Evolutionary conservation across 2,888 invertebrate genomes (phyloP).

Genomic region (Gonocerus acuteangulatus): DNA sequence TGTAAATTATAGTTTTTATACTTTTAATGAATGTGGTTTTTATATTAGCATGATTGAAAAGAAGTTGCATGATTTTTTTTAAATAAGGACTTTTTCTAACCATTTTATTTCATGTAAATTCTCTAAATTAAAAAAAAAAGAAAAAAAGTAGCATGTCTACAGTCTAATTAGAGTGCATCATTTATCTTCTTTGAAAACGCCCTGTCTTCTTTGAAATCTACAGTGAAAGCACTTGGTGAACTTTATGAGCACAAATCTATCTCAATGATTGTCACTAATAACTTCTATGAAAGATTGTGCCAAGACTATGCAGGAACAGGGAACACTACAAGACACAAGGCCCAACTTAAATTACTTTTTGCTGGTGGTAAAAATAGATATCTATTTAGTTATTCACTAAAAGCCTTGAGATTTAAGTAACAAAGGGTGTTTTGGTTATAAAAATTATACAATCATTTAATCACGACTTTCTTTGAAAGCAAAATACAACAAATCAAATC

Average conservation of each 20-base stretch:
- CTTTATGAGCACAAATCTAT: slow-evolving; percentile 17
- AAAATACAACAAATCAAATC: no score
- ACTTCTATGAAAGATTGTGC: slow-evolving; percentile 9
- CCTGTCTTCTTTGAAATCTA: slow-evolving; percentile 9
- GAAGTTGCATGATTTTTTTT: no score
- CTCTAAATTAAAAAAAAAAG: no score
- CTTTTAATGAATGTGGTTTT: not conserved
- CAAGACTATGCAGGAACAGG: slow-evolving; percentile 4
- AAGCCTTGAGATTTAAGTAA: no score
- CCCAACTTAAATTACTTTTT: not conserved
- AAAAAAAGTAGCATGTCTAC: no score
- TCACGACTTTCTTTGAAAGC: no score
- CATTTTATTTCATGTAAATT: no score
- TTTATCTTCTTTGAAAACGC: slow-evolving; percentile 8
- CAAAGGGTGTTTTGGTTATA: no score
- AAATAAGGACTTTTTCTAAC: no score
- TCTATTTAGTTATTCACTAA: no score
- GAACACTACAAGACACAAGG: slow-evolving; percentile 14
- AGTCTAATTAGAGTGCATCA: not conserved
- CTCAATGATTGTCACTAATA: not conserved
- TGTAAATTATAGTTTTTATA: not conserved
- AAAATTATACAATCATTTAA: no score
- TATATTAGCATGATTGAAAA: not conserved
- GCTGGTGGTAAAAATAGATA: no score
- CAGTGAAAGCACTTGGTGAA: slow-evolving; percentile 12